Conservation (phyloP, 23 tunicate species). For the Halocynthia aurantium region DNA sequence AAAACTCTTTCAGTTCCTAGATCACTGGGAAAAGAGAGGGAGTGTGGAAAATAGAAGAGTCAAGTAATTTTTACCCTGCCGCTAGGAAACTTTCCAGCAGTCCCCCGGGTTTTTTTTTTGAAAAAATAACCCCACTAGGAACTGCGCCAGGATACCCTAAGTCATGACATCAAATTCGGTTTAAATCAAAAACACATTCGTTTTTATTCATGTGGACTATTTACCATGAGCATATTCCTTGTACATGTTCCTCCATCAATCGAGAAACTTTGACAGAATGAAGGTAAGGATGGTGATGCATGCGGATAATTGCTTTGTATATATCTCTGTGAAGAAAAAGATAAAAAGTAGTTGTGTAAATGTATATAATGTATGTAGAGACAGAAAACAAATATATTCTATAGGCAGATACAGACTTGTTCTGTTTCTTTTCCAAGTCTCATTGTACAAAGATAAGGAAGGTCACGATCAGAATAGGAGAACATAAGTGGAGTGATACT, state of each 20-base stretch:
- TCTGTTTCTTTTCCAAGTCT: constrained; percentile 44
- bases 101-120: too few species aligned
- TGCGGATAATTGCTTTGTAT: constrained; percentile 11
- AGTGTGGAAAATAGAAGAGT: too few species aligned
- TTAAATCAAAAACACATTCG: neutral
- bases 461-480: constrained; percentile 70
- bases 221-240: constrained; percentile 61
- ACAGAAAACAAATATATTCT: too few species aligned
- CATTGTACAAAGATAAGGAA: constrained; percentile 83
- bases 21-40: too few species aligned
- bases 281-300: neutral
- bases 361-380: too few species aligned
- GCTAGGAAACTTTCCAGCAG: too few species aligned
- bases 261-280: constrained; percentile 74
- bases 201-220: neutral
- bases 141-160: too few species aligned
- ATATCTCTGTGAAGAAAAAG: too few species aligned
- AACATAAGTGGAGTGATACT: constrained; percentile 82
- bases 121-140: too few species aligned
- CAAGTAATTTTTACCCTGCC: too few species aligned
- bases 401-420: neutral
- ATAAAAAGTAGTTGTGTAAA: too few species aligned
- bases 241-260: constrained; percentile 96
- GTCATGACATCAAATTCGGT: neutral
- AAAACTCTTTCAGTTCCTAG: too few species aligned